These are phyloP conservation scores for Auanema freiburgensis DNA, from an alignment of 2,888 invertebrate genomes.

Conservation along the genomic window DNA sequence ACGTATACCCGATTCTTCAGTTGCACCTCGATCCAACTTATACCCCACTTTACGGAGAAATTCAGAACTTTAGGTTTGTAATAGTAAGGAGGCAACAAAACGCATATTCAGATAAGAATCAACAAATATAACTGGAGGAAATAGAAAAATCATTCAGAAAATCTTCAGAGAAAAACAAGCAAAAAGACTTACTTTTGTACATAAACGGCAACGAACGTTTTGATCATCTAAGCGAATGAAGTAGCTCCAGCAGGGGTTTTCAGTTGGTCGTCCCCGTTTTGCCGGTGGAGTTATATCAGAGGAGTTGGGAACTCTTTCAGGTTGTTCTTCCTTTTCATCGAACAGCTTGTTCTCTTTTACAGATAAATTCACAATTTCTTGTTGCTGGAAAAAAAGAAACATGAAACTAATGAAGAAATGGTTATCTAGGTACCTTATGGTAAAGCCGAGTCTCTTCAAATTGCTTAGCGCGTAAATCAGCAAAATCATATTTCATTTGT, in stretches of 20 bases:
- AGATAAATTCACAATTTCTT: neutral
- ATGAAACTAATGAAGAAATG: neutral
- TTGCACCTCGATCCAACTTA: no score
- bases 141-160: neutral
- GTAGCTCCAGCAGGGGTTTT: slow-evolving; percentile 51
- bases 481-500: slow-evolving; percentile 18
- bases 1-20: no score
- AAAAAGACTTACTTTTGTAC: slow-evolving; percentile 35
- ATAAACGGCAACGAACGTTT: slow-evolving; percentile 41
- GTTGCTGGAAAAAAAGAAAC: neutral
- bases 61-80: no score
- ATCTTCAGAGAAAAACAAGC: slow-evolving; percentile 1
- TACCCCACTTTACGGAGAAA: no score
- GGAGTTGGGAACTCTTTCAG: neutral
- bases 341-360: slow-evolving; percentile 8
- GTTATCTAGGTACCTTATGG: slow-evolving; percentile 14
- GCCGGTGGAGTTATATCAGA: slow-evolving; percentile 17
- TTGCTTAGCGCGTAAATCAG: slow-evolving; percentile 8
- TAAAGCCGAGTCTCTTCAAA: slow-evolving; percentile 18
- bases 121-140: neutral
- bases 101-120: no score
- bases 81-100: no score
- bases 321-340: slow-evolving; percentile 6
- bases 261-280: slow-evolving; percentile 45
- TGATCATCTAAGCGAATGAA: slow-evolving; percentile 46